Evolutionary conservation across 2,113 vertebrate species (phyloP), one percentile per base, ranked within the genome.

Genomic region (Euleptes europaea): DNA sequence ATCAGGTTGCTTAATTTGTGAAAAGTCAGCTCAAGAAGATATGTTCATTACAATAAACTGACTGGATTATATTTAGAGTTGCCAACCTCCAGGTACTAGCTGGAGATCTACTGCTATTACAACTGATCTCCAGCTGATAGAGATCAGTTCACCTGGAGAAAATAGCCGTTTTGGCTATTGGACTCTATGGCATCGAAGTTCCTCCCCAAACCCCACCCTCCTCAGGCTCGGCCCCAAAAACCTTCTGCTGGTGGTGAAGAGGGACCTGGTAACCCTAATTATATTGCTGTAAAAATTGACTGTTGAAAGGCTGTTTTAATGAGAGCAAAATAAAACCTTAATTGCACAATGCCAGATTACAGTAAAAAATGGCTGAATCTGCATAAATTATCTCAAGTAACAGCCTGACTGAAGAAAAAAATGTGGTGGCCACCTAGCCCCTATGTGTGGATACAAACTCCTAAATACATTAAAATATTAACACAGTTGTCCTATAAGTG

Each of bases 401-500:
- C 85, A 84, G 88, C 88, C 86, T 80, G 47, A 77, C 67, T 87
- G 42, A 90, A 78, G 78, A 82, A 84, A 91, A 88, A 89, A 90
- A 90, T 81, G 91, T 78, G 90, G 85, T 81, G 73, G 47, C 47
- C 31, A 84, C 85, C 88, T 78, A 54, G 13, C 33, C 54, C 28
- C 2, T 1, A 65, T 66, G 51, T 83, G 84, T 75, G 84, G 89
- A 65, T 85, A 83, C 80, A 88, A 89, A 85, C 84, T 51, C 86
- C 89, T 92, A 94, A 95, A 94, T 88, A 19, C 88, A 95, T 91
- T 95, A 90, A 95, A 93, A 94, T 95, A 90, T 72, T 89, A 93
- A 95, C 89, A 78, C 0, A 1, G 57, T 72, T 93, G 93, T 93
- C 85, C 90, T 88, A 89, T 89, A 94, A 92, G 94, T 81, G 89